Evolutionary conservation across 2,113 vertebrate genomes (phyloP).

Genomic region (Heloderma charlesbogerti): DNA sequence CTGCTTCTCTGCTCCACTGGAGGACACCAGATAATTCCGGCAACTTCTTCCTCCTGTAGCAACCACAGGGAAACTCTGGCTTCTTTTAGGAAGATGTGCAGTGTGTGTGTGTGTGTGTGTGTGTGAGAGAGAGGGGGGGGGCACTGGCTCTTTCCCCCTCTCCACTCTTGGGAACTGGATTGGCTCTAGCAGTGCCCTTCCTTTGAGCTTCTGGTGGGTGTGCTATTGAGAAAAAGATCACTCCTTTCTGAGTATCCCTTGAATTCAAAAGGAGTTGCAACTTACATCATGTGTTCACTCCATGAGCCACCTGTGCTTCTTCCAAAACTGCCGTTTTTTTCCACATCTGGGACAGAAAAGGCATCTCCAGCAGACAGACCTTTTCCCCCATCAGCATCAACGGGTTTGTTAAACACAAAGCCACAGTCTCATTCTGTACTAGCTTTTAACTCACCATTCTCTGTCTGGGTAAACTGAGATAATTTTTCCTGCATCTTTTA

Average conservation of each 20-base stretch:
- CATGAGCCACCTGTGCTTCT: background rate
- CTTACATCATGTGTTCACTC: background rate
- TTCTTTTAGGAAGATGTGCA: background rate
- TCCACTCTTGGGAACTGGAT: background rate
- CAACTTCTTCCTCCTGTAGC: background rate
- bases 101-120: too few relatives aligned
- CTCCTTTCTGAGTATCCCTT: background rate
- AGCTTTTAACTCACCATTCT: background rate
- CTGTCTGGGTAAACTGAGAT: background rate
- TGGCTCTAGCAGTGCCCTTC: background rate
- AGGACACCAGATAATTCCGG: background rate
- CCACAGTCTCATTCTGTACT: background rate
- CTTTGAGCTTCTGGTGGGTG: background rate
- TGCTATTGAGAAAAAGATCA: background rate
- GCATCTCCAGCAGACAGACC: background rate
- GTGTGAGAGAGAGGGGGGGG: too few relatives aligned
- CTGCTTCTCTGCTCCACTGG: background rate
- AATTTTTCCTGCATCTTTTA: background rate
- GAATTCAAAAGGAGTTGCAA: background rate
- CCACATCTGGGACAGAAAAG: background rate
- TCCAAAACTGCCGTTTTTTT: background rate
- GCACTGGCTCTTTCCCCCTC: background rate
- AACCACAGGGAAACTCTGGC: background rate
- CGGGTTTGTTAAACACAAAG: background rate
- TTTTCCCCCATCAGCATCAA: background rate